phyloP scores from a whole-genome alignment of 2,113 vertebrate genomes.

The Sarotherodon lohbergeri region DNA sequence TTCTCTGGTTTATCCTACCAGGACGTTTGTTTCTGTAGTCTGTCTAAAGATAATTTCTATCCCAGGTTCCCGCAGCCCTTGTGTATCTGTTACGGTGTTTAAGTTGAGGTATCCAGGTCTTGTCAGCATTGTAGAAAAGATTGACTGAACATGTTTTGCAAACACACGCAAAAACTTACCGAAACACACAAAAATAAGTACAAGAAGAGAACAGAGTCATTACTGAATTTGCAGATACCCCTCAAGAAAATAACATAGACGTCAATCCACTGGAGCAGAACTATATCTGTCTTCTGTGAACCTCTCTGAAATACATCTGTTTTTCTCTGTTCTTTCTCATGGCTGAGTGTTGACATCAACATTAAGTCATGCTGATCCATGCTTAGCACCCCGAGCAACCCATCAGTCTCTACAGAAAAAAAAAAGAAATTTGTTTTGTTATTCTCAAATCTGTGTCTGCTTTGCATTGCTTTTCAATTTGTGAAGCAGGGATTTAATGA shows the following conservation, averaged over 20 bases:
- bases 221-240: slow-evolving; percentile 6
- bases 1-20: background rate
- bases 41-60: background rate
- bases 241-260: slow-evolving; percentile 14
- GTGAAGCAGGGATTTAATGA: background rate
- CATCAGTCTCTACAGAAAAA: background rate
- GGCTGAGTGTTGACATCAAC: slow-evolving; percentile 16
- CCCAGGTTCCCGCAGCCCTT: background rate
- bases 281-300: background rate
- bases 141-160: background rate
- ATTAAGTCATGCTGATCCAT: slow-evolving; percentile 4
- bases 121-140: background rate
- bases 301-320: slow-evolving; percentile 40
- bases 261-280: slow-evolving; percentile 28
- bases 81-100: background rate
- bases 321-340: slow-evolving; percentile 21
- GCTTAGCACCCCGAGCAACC: background rate
- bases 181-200: background rate
- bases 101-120: background rate
- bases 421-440: background rate
- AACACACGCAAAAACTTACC: background rate
- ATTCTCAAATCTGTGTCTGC: background rate
- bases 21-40: background rate
- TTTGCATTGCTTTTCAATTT: background rate
- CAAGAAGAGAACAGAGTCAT: background rate